Conservation (phyloP, 2,888 invertebrate genomes). For the Buathra laborator region DNA sequence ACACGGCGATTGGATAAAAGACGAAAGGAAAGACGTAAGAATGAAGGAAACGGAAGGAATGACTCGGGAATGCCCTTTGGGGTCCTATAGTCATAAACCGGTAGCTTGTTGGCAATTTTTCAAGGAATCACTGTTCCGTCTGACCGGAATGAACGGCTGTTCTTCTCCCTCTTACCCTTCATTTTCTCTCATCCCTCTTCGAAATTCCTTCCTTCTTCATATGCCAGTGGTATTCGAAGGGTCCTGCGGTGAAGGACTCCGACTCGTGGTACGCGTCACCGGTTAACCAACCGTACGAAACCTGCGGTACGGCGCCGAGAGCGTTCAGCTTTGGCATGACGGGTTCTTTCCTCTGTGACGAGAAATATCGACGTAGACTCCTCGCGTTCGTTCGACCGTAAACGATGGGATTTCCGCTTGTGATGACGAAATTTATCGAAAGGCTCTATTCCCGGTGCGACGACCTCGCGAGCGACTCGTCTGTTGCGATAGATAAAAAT, state of each 20-base stretch:
- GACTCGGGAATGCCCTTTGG: slow-evolving; percentile 25
- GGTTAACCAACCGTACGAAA: slow-evolving; percentile 61
- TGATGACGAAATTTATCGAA: slow-evolving; percentile 38
- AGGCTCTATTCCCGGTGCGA: not conserved
- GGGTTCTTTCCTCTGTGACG: slow-evolving; percentile 4
- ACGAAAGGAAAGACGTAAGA: slow-evolving; percentile 22
- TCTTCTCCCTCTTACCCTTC: slow-evolving; percentile 38
- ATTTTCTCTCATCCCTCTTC: not conserved
- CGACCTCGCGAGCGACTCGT: slow-evolving; percentile 7
- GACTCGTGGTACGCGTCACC: slow-evolving; percentile 51
- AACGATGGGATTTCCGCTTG: slow-evolving; percentile 34
- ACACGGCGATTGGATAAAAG: slow-evolving; percentile 27
- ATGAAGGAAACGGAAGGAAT: slow-evolving; percentile 39
- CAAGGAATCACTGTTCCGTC: slow-evolving; percentile 81
- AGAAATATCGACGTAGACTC: slow-evolving; percentile 65
- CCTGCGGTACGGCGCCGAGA: slow-evolving; percentile 1
- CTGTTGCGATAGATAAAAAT: not conserved
- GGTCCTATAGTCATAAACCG: not conserved
- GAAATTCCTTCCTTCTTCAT: slow-evolving; percentile 27
- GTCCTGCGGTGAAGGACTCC: slow-evolving; percentile 63
- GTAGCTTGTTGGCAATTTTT: slow-evolving; percentile 81
- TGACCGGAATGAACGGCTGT: slow-evolving; percentile 78
- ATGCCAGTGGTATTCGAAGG: slow-evolving; percentile 57
- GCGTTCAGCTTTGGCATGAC: not conserved
- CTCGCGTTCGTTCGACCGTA: slow-evolving; percentile 38